Evolutionary conservation across 92 coral and sea anemone species (phyloP).

Genomic region (Isaurus tuberculatus): DNA sequence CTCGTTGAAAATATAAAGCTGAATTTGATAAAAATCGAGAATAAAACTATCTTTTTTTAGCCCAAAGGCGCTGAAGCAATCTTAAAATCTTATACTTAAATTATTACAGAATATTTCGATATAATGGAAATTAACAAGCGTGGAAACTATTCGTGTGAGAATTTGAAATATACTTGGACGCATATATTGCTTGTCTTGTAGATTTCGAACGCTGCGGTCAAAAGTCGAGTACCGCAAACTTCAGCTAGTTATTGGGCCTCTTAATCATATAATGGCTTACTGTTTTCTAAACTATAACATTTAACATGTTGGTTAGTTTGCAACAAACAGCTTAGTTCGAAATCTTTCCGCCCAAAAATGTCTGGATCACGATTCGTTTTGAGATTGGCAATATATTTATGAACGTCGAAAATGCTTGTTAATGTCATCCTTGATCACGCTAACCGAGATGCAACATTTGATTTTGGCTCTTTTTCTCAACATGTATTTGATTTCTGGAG

Average conservation of each 20-base stretch:
- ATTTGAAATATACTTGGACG: not conserved
- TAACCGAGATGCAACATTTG: not conserved
- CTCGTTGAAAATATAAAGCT: not conserved
- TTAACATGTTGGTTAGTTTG: not conserved
- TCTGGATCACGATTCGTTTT: not conserved
- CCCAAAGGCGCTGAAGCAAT: not conserved
- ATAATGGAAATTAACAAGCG: not conserved
- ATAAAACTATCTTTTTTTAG: not conserved
- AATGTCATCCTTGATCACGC: not conserved
- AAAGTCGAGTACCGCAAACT: not conserved
- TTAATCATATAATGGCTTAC: not conserved
- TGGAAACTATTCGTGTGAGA: not conserved
- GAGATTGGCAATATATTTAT: constrained; percentile 7
- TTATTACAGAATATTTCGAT: not conserved
- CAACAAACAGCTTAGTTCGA: not conserved
- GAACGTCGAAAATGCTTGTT: not conserved
- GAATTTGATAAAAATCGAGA: not conserved
- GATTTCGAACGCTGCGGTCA: constrained; percentile 28
- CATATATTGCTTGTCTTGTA: not conserved
- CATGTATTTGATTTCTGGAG: not conserved
- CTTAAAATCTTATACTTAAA: not conserved
- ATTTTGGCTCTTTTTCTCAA: not conserved
- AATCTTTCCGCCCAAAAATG: not conserved
- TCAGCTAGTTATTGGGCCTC: not conserved
- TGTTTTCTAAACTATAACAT: not conserved